Evolutionary conservation across 2,888 invertebrate species (phyloP), one percentile per base, ranked within the genome.

Genomic region (Caprella mutica): DNA sequence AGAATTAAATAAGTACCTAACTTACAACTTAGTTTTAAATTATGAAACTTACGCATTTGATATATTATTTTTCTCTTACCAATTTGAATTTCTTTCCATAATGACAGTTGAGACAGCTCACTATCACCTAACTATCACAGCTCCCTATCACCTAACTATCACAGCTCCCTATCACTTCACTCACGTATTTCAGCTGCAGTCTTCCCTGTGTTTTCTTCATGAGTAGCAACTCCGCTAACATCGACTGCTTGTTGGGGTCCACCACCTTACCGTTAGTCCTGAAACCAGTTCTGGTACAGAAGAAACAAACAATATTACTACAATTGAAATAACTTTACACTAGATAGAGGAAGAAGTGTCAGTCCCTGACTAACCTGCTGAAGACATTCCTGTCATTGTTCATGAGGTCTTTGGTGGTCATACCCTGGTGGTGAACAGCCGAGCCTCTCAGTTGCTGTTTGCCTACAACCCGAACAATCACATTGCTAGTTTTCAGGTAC

Each of bases 391-490:
- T 55, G 58, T 72, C 71, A 24, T 67, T 67, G 55, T 68, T 68
- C 50, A 71, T 65, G 67, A 70, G 66, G 50, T 71, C 68, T 58
- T 69, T 68, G 5, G 70, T 71, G 39, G 67, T 68, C 52, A 69
- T 66, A 5, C 67, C 59, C 44, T 39, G 65, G 17, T 55, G 38
- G 55, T 55, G 65, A 43, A 66, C 57, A 8, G 66, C 67, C 5
- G 63, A 64, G 43, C 56, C 55, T 6, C 66, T 26, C 21, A 65
- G 19, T 56, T 62, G 50, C 65, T 78, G 77, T 59, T 74, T 74
- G 12, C 77, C 78, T 73, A 73, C 75, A 19, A 78, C 70, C 60
- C 75, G 73, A 17, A 78, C 71, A 62, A 73, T 71, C 48, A 77
- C 68, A 53, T 71, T 73, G 8, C 72, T 71, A 27, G 73, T 71